Conservation (phyloP, 2,888 invertebrate genomes). For the Agrochola macilenta region DNA sequence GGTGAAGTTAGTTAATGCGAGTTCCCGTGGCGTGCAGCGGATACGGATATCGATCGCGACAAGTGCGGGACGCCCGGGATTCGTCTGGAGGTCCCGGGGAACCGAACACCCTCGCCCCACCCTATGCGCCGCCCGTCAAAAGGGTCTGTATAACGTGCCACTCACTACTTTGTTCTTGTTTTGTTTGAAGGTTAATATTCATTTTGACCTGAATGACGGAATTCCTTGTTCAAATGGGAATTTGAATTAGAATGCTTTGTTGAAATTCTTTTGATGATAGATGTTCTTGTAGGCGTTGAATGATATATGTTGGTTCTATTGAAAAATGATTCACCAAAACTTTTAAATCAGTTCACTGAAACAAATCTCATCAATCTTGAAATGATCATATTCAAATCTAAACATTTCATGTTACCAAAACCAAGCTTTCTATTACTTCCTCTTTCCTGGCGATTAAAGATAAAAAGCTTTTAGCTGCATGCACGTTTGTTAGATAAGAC, state of each 20-base stretch:
- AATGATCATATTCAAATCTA: constrained; percentile 3
- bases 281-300: constrained; percentile 48
- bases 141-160: constrained; percentile 84
- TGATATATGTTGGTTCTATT: constrained; percentile 36
- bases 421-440: constrained; percentile 21
- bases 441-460: constrained; percentile 21
- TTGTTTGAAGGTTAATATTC: constrained; percentile 90
- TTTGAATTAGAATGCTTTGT: constrained; percentile 55
- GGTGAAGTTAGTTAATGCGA: constrained; percentile 87
- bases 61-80: constrained; percentile 87
- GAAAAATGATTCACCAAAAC: constrained; percentile 23
- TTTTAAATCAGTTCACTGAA: constrained; percentile 15
- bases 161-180: constrained; percentile 89
- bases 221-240: constrained; percentile 59
- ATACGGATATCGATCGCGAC: constrained; percentile 89
- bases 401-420: constrained; percentile 14
- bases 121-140: constrained; percentile 73
- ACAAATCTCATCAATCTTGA: constrained; percentile 18
- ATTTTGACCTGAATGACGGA: constrained; percentile 81
- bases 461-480: constrained; percentile 38
- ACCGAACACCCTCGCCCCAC: constrained; percentile 76
- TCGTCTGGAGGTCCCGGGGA: constrained; percentile 86
- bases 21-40: constrained; percentile 86
- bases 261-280: constrained; percentile 48
- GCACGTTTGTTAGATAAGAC: constrained; percentile 28